Base-by-base conservation (phyloP, 1,140 invertebrate genomes). In the Ips typographus region DNA sequence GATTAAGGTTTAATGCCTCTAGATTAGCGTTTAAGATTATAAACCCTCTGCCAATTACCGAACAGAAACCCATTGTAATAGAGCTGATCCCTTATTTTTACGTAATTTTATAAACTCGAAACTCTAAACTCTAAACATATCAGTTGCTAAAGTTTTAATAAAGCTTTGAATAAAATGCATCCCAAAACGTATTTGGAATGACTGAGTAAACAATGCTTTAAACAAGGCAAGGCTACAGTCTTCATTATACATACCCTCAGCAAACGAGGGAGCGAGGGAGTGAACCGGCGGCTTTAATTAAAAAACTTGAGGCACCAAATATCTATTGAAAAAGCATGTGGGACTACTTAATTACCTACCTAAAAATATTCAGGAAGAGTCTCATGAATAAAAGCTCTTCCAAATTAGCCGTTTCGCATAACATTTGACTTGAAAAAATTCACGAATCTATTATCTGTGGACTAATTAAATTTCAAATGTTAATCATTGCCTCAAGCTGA, bases 1-100 rank as follows among this genome's bases (percentile, higher is more conserved):
- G 66, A 68, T 68, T 69, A 69, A 69, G 67, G 67, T 57, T 69
- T 69, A 69, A 69, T 69, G 59, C 67, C 57, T 69, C 67, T 69
- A 69, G 67, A 69, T 69, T 69, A 52, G 59, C 67, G 56, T 69
- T 69, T 69, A 69, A 69, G 67, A 69, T 69, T 62, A 63, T 69
- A 69, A 69, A 69, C 60, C 59, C 67, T 63, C 67, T 69, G 53
- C 59, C 67, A 69, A 69, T 69, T 69, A 69, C 63, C 63, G 67
- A 55, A 63, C 67, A 69, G 67, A 63, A 47, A 59, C 66, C 67
- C 43, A 63, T 69, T 69, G 67, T 69, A 63, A 69, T 69, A 58
- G 67, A 69, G 63, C 67, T 51, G 60, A 69, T 55, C 52, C 66
- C 67, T 69, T 69, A 69, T 40, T 69, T 69, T 69, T 56, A 69